Percentiles rank a stretch among this genome's conserved stretches.
These are phyloP conservation scores for Eretmochelys imbricata DNA, from an alignment of 2,113 vertebrate genomes.

Conservation along the genomic window DNA sequence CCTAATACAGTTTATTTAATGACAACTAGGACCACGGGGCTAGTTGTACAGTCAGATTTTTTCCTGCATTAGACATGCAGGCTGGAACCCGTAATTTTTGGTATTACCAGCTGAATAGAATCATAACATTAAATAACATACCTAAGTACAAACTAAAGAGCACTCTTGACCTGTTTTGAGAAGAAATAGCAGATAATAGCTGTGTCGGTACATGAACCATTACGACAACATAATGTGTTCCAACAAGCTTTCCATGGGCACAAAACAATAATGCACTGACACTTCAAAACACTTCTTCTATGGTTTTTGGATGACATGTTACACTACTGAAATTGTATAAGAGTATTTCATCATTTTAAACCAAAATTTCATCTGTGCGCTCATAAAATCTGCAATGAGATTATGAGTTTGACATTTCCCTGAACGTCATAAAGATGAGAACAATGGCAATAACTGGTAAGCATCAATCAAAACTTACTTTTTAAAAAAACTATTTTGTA, in stretches of 20 bases:
- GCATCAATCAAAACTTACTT: not conserved
- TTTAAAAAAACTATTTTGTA: not conserved
- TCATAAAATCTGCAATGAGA: not conserved
- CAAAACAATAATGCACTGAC: not conserved
- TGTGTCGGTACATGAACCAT: not conserved
- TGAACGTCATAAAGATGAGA: not conserved
- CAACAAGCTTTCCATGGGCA: not conserved
- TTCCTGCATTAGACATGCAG: not conserved
- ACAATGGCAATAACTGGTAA: not conserved
- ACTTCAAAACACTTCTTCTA: not conserved
- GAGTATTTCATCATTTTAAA: not conserved
- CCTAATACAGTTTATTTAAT: not conserved
- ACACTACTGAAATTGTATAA: not conserved
- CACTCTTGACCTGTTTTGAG: not conserved
- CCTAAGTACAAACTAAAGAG: not conserved
- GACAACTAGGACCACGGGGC: not conserved
- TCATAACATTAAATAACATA: not conserved
- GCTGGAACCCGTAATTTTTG: not conserved
- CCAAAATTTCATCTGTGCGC: not conserved
- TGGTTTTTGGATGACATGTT: not conserved
- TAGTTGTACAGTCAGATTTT: not conserved
- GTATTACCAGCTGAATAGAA: not conserved
- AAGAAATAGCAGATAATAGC: not conserved
- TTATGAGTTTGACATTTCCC: not conserved
- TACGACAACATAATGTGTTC: not conserved